Percentiles rank a stretch among this genome's conserved stretches.
Evolutionary conservation across 2,797 vertebrate species (phyloP).

Genomic region (Pogoniulus pusillus): DNA sequence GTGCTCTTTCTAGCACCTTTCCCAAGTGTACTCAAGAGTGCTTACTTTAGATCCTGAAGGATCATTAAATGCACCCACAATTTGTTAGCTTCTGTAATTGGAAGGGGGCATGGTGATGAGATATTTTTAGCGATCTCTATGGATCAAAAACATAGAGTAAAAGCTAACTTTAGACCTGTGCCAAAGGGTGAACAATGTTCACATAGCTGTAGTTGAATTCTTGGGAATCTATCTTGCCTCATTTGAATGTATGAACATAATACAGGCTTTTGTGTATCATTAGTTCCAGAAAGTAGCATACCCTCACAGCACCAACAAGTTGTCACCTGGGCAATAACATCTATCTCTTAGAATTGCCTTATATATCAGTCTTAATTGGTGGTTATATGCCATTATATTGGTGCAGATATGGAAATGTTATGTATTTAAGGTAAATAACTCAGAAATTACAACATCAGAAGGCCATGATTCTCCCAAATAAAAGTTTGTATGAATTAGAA

Average conservation of each 20-base stretch:
- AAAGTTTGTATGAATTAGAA: background rate
- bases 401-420: background rate
- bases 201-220: background rate
- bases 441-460: background rate
- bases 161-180: background rate
- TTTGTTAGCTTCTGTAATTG: background rate
- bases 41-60: background rate
- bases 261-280: background rate
- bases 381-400: background rate
- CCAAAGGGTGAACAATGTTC: background rate
- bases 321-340: background rate
- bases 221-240: background rate
- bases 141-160: background rate
- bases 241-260: background rate
- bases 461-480: background rate
- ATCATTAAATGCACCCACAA: background rate
- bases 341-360: background rate
- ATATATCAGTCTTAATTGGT: rapidly evolving
- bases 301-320: background rate
- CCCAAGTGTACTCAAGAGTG: background rate
- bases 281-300: background rate
- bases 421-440: background rate
- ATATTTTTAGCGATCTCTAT: background rate
- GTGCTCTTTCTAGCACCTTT: background rate
- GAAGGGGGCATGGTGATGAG: background rate